These are phyloP conservation scores for Crotalus helleri DNA, from an alignment of 2,113 vertebrate species.

Conservation along the genomic window DNA sequence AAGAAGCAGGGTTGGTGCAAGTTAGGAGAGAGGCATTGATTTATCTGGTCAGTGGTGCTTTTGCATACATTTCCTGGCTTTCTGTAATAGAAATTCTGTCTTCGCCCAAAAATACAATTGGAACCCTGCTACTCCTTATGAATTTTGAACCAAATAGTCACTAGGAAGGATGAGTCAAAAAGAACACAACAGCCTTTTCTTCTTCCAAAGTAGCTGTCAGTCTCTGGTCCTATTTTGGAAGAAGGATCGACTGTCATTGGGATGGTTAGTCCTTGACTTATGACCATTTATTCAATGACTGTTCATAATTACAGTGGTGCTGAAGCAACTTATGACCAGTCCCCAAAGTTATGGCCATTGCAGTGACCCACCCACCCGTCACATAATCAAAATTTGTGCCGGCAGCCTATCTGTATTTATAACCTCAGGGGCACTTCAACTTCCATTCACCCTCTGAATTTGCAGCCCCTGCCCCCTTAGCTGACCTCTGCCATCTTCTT, in stretches of 20 bases:
- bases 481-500: not conserved
- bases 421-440: not conserved
- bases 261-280: not conserved
- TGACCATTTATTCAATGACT: not conserved
- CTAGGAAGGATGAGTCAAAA: not conserved
- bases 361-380: not conserved
- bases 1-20: not conserved
- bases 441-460: not conserved
- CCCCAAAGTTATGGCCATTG: not conserved
- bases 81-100: not conserved
- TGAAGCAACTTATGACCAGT: not conserved
- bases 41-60: not conserved
- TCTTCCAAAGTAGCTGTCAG: not conserved
- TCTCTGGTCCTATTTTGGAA: not conserved
- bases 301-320: not conserved
- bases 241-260: not conserved
- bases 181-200: not conserved
- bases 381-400: not conserved
- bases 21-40: not conserved
- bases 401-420: not conserved
- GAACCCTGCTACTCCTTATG: not conserved
- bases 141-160: not conserved
- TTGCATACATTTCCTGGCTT: not conserved
- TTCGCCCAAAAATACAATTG: not conserved
- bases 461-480: not conserved